Evolutionary conservation across 2,888 invertebrate genomes (phyloP).

Genomic region (Stegana nigrithorax): DNA sequence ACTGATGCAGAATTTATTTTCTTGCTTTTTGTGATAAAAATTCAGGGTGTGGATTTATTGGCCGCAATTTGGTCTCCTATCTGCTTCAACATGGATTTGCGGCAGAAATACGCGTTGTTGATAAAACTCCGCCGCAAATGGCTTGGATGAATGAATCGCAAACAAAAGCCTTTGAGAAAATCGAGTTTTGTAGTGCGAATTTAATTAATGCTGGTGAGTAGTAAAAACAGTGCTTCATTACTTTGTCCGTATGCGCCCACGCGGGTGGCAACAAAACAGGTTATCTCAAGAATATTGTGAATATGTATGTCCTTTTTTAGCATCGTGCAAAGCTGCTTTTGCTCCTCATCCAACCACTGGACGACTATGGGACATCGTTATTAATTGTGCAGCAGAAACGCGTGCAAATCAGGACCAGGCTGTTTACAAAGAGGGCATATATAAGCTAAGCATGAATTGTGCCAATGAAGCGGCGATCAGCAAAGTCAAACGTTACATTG

Average conservation of each 20-base stretch:
- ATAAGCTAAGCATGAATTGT: conserved; percentile 85
- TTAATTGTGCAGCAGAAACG: conserved; percentile 93
- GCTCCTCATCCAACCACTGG: conserved; percentile 71
- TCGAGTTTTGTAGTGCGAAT: conserved; percentile 92
- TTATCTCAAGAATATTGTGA: no score
- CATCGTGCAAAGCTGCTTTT: conserved; percentile 84
- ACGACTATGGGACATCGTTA: conserved; percentile 79
- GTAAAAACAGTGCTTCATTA: conserved; percentile 9
- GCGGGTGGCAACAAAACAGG: conserved; percentile 7
- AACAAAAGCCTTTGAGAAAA: conserved; percentile 78
- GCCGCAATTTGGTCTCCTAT: conserved; percentile 86
- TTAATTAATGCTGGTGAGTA: conserved; percentile 85
- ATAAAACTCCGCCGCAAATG: conserved; percentile 93
- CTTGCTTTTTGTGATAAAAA: conserved; percentile 19
- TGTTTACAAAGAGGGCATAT: conserved; percentile 90
- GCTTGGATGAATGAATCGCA: conserved; percentile 88
- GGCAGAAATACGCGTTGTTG: conserved; percentile 82
- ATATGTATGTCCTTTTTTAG: no score
- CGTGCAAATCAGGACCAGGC: conserved; percentile 89
- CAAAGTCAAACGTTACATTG: conserved; percentile 79
- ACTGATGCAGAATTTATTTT: conserved; percentile 25
- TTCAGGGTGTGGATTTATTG: conserved; percentile 92
- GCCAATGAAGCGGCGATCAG: conserved; percentile 80
- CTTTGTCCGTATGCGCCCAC: conserved; percentile 16
- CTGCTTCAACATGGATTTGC: conserved; percentile 82